Evolutionary conservation across 2,888 invertebrate genomes (phyloP).

Genomic region (Diaprepes abbreviatus): DNA sequence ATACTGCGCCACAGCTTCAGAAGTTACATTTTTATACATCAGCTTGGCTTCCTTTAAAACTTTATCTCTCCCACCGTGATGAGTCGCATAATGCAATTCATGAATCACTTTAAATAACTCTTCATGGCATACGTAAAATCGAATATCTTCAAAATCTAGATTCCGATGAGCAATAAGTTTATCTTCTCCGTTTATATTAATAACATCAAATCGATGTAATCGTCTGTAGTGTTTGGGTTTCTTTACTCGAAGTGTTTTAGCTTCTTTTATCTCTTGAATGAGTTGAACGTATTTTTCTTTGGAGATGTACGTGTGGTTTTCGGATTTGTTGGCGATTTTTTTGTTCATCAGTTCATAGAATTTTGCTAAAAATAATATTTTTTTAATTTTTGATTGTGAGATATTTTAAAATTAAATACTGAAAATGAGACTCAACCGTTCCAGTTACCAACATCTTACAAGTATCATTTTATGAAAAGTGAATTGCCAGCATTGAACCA

Average conservation of each 20-base stretch:
- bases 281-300: neutral
- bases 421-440: too few species aligned
- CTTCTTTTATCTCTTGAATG: conserved; percentile 6
- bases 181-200: neutral
- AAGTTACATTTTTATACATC: conserved; percentile 15
- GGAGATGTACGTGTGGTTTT: neutral
- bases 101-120: conserved; percentile 10
- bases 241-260: neutral
- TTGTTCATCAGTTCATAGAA: conserved; percentile 1
- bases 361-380: neutral
- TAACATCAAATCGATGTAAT: conserved; percentile 22
- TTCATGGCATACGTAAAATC: conserved; percentile 10
- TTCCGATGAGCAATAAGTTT: neutral
- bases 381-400: too few species aligned
- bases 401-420: too few species aligned
- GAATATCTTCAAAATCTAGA: neutral
- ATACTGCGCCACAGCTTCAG: conserved; percentile 12
- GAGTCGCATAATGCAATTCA: neutral
- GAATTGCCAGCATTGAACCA: too few species aligned
- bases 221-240: neutral
- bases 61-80: conserved; percentile 26
- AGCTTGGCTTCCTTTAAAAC: neutral
- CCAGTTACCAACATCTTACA: too few species aligned
- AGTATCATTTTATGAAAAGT: too few species aligned
- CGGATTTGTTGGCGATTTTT: neutral